These are phyloP conservation scores for Strongylocentrotus purpuratus DNA, from an alignment of 35 echinoderm and acorn worm species.

Conservation along the genomic window DNA sequence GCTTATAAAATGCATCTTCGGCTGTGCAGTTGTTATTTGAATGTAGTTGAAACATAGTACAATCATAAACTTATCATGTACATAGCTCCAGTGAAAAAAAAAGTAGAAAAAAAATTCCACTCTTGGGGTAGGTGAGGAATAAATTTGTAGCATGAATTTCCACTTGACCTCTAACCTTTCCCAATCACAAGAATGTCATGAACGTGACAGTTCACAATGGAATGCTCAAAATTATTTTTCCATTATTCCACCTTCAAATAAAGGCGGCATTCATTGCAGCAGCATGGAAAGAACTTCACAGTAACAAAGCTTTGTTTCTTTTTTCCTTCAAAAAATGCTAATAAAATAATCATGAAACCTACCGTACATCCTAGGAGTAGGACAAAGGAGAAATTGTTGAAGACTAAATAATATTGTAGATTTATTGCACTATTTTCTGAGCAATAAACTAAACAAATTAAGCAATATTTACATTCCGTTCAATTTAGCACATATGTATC, in stretches of 20 bases:
- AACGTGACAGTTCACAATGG: conserved; percentile 10
- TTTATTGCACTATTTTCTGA: neutral
- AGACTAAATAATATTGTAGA: neutral
- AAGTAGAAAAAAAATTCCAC: neutral
- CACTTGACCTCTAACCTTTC: neutral
- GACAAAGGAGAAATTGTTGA: neutral
- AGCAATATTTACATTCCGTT: neutral
- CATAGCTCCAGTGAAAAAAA: neutral
- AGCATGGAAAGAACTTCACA: neutral
- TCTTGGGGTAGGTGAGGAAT: neutral
- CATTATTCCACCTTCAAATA: conserved; percentile 6
- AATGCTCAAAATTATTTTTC: neutral
- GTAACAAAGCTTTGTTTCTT: neutral
- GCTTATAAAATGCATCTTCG: too few relatives aligned
- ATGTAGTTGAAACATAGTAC: too few relatives aligned
- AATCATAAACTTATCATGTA: too few relatives aligned
- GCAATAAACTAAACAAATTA: neutral
- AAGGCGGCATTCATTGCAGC: neutral
- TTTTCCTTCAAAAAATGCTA: neutral
- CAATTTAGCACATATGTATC: neutral
- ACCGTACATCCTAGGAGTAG: neutral
- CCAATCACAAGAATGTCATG: neutral
- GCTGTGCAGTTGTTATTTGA: too few relatives aligned
- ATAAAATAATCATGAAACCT: neutral
- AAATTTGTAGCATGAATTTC: conserved; percentile 19